Conservation (phyloP, 1,140 invertebrate species). For the Alviniconcha marisindica region DNA sequence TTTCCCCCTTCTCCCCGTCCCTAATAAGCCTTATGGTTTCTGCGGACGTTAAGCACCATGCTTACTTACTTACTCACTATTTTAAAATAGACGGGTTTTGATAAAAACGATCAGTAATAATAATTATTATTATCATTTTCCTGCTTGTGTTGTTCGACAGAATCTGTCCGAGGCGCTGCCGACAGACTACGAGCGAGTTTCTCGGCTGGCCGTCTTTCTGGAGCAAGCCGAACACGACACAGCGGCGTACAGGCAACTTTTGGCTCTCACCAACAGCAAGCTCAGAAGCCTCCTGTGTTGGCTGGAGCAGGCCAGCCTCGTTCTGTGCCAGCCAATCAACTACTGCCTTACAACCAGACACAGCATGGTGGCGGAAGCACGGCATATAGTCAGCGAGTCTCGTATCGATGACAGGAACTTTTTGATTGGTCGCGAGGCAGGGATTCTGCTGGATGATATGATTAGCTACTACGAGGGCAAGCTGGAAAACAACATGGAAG, state of each 20-base stretch:
- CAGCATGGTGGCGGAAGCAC: background rate
- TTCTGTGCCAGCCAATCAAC: conserved; percentile 17
- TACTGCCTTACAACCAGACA: background rate
- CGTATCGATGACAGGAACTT: background rate
- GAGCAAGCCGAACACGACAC: background rate
- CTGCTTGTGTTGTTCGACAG: no score
- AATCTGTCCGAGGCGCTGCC: background rate
- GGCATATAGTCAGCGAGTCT: background rate
- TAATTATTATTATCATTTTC: no score
- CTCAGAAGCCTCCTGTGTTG: background rate
- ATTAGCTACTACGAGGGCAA: background rate
- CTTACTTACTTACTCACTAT: no score
- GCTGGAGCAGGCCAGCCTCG: conserved; percentile 28
- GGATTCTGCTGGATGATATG: background rate
- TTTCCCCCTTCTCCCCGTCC: no score
- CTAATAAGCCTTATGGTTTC: no score
- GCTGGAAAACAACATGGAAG: no score
- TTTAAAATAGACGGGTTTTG: no score
- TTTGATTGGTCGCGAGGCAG: conserved; percentile 8
- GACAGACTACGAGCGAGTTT: conserved; percentile 2
- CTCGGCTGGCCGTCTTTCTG: background rate
- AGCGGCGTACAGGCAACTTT: background rate
- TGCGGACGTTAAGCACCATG: no score
- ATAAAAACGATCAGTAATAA: no score
- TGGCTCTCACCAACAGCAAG: background rate